These are phyloP conservation scores for Entomyzon cyanotis DNA, from an alignment of 2,113 vertebrate genomes.

Conservation along the genomic window DNA sequence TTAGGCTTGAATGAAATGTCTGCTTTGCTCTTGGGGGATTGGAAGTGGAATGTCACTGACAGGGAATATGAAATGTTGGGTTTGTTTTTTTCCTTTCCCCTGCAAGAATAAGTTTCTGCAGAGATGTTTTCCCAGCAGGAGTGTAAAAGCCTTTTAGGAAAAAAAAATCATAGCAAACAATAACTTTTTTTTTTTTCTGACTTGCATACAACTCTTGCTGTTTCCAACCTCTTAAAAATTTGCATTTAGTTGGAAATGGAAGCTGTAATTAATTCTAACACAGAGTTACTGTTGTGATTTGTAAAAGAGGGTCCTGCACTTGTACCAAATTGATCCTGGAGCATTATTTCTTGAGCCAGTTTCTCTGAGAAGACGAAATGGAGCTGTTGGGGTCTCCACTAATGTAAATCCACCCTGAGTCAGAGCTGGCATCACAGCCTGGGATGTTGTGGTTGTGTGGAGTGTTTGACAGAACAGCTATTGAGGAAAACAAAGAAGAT, in stretches of 20 bases:
- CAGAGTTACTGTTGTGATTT: background rate
- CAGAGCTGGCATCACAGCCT: background rate
- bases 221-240: background rate
- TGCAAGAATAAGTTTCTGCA: background rate
- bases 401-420: background rate
- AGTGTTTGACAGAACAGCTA: background rate
- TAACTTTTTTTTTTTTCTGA: background rate
- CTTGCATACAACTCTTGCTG: background rate
- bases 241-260: background rate
- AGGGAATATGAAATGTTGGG: background rate
- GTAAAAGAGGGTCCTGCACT: background rate
- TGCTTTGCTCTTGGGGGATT: constrained; percentile 5
- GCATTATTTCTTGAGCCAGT: background rate
- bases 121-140: constrained; percentile 1
- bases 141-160: background rate
- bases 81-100: background rate
- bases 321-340: background rate
- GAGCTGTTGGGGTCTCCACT: background rate
- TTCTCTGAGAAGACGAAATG: background rate
- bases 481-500: constrained; percentile 7
- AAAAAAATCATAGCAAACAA: background rate
- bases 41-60: background rate
- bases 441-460: background rate
- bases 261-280: background rate
- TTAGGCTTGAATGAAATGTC: background rate